Evolutionary conservation across 2,797 vertebrate genomes (phyloP), one percentile per base, ranked within the genome.

Genomic region (Crocodylus rhombifer): DNA sequence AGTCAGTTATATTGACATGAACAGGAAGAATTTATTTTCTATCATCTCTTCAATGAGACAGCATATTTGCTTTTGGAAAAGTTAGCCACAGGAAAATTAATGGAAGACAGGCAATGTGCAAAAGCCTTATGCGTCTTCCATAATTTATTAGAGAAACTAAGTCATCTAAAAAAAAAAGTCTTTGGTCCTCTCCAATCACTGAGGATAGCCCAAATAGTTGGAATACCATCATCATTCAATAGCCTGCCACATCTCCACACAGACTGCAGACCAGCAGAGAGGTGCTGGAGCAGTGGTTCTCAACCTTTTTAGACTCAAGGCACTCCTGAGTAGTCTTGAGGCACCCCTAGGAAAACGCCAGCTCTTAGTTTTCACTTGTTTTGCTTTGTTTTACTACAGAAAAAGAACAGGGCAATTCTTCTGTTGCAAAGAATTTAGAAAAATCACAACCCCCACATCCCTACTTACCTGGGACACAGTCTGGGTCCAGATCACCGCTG

Each of bases 151-250:
- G 36, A 62, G 16, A 12, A 4, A 28, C 11, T 77, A 28, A 63
- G 3, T 5, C 16, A 10, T 9, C 60, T 33, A 73, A 7, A 56
- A 36, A 36, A 36, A 1, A 63, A 42, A 75, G 56, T 18, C 7
- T 18, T 77, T 1, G 0, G 21, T 80, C 80, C n/a, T 3, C 2
- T 0, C 63, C 88, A 82, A 75, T 10, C 63, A n/a, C 14, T 15
- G 62, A 25, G 51, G 3, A 0, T 2, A 26, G 15, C 61, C 30
- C 26, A n/a, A 17, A 17, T 51, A 36, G 10, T 8, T 3, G 36
- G 84, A 80, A 80, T 1, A 0, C 62, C 82, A 18, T 5, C 1
- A 0, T 71, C 28, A 3, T 69, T 25, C 51, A 23, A 51, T 51
- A 87, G 64, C 28, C 30, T 51, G 42, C 42, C 42, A 51, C 42